Percentiles rank a stretch among this genome's conserved stretches.
phyloP scores from a whole-genome alignment of 2,888 invertebrate species.

The Leucoptera coffeella region DNA sequence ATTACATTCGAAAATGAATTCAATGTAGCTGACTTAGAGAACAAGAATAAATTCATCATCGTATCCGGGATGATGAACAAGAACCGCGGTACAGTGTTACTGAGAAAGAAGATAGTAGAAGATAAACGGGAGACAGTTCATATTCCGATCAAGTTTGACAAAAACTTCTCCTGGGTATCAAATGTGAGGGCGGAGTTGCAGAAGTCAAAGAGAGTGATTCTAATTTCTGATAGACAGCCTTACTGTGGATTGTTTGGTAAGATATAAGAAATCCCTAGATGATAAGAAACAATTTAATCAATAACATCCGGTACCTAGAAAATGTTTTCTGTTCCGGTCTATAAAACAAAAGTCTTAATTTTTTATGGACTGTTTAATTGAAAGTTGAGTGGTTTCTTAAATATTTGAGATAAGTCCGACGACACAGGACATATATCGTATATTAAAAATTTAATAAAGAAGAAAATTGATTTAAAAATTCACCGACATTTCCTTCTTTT shows the following conservation, averaged over 20 bases:
- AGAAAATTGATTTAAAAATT: too few species aligned
- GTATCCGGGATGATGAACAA: constrained; percentile 16
- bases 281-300: too few species aligned
- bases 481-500: too few species aligned
- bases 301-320: too few species aligned
- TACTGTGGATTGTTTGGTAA: constrained; percentile 20
- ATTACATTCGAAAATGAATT: constrained; percentile 15
- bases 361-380: too few species aligned
- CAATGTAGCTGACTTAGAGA: constrained; percentile 10
- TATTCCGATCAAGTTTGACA: constrained; percentile 14
- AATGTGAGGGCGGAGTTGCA: constrained; percentile 14
- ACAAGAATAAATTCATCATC: constrained; percentile 12
- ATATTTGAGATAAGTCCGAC: too few species aligned
- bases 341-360: too few species aligned
- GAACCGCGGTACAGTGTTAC: constrained; percentile 13
- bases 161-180: constrained; percentile 17
- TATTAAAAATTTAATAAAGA: too few species aligned
- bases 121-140: constrained; percentile 11
- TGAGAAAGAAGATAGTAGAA: constrained; percentile 11
- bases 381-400: too few species aligned
- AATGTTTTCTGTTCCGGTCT: too few species aligned
- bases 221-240: constrained; percentile 17
- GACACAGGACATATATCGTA: too few species aligned
- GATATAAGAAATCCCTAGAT: too few species aligned
- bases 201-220: constrained; percentile 13